Percentiles rank a stretch among this genome's conserved stretches.
Evolutionary conservation across 2,113 vertebrate genomes (phyloP).

Genomic region (Actenoides lindsayi): DNA sequence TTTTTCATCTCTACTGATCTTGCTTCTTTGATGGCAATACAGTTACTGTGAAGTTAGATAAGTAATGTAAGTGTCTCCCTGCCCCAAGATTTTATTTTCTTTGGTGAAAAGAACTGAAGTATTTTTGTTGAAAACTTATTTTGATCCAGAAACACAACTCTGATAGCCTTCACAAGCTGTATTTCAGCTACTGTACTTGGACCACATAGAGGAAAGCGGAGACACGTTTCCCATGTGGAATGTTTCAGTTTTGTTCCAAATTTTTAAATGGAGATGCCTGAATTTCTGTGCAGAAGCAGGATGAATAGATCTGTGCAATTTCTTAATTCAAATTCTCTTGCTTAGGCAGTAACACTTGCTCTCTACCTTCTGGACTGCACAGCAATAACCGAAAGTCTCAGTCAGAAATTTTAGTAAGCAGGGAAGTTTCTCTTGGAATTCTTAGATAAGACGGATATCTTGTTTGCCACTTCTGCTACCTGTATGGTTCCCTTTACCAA

Average conservation of each 20-base stretch:
- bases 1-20: neutral
- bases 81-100: rapidly evolving
- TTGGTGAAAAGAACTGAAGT: neutral
- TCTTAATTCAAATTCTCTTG: neutral
- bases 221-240: neutral
- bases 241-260: neutral
- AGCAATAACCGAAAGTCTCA: neutral
- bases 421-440: neutral
- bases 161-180: neutral
- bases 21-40: neutral
- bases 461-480: neutral
- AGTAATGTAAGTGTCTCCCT: neutral
- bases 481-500: neutral
- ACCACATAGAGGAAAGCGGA: neutral
- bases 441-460: neutral
- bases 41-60: neutral
- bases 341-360: neutral
- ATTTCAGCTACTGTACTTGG: neutral
- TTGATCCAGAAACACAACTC: neutral
- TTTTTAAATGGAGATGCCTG: neutral
- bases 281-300: neutral
- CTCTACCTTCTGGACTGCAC: neutral
- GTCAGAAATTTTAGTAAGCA: neutral
- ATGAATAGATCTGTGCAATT: neutral
- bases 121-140: neutral